A percentile compares a stretch with the other conserved stretches of the same genome.
These are phyloP conservation scores for Masticophis lateralis DNA, from an alignment of 2,797 vertebrate genomes.

Conservation along the genomic window DNA sequence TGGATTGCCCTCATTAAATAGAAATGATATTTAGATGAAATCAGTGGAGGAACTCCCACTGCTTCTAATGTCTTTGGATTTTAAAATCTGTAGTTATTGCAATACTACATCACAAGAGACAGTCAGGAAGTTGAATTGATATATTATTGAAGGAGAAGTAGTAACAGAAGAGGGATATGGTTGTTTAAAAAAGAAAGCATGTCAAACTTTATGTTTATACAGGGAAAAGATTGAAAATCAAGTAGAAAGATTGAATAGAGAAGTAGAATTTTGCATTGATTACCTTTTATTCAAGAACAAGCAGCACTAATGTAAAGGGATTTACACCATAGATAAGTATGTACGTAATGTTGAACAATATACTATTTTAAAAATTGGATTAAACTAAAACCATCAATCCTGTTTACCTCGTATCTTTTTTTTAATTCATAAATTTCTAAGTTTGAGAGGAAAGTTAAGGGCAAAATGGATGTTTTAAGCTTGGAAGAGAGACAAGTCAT, in stretches of 20 bases:
- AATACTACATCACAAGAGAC: background rate
- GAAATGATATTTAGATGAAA: constrained; percentile 2
- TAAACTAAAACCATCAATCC: background rate
- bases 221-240: background rate
- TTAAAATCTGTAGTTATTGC: background rate
- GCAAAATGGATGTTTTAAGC: background rate
- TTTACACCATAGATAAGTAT: background rate
- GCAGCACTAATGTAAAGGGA: background rate
- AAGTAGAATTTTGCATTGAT: background rate
- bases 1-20: background rate
- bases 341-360: background rate
- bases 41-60: background rate
- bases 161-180: background rate
- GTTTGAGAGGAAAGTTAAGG: background rate
- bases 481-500: background rate
- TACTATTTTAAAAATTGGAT: background rate
- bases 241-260: background rate
- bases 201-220: background rate
- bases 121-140: background rate
- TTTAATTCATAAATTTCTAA: background rate
- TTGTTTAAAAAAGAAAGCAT: background rate
- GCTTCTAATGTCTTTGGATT: background rate
- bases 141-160: background rate
- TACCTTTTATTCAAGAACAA: background rate
- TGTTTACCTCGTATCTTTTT: background rate